phyloP scores from a whole-genome alignment of 2,888 invertebrate species.

The Melieria omissa region DNA sequence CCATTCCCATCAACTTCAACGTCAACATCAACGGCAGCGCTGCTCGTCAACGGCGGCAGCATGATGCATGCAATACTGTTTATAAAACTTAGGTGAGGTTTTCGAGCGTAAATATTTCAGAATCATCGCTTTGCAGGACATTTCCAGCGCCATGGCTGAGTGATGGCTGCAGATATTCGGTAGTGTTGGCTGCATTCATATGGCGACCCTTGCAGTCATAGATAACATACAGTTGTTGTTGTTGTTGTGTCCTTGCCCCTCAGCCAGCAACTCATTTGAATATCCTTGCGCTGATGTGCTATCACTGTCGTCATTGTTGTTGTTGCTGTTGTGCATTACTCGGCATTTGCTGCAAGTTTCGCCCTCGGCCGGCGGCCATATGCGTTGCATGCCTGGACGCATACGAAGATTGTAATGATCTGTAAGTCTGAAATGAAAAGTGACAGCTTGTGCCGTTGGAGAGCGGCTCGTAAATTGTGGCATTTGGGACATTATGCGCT shows the following conservation, averaged over 20 bases:
- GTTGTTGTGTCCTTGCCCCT: background rate
- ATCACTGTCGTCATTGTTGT: background rate
- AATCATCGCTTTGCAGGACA: conserved; percentile 38
- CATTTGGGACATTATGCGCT: conserved; percentile 24
- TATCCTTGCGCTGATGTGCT: conserved; percentile 37
- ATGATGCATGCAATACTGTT: background rate
- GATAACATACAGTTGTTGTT: no score
- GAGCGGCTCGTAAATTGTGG: conserved; percentile 13
- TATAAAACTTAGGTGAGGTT: conserved; percentile 39
- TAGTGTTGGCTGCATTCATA: background rate
- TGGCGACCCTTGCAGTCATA: background rate
- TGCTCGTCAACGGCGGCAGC: background rate
- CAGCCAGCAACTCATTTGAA: conserved; percentile 49
- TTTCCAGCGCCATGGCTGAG: conserved; percentile 8
- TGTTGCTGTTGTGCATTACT: background rate
- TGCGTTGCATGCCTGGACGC: conserved; percentile 54
- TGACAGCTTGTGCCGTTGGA: conserved; percentile 18
- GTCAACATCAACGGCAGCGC: conserved; percentile 1
- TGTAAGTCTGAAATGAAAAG: conserved; percentile 14
- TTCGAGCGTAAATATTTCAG: conserved; percentile 40
- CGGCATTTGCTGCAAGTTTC: background rate
- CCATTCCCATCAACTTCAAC: conserved; percentile 49
- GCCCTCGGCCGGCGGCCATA: conserved; percentile 20
- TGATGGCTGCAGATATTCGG: background rate
- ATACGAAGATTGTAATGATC: conserved; percentile 56